These are phyloP conservation scores for Pogonus chalceus DNA, from an alignment of 1,140 invertebrate genomes.

Conservation along the genomic window DNA sequence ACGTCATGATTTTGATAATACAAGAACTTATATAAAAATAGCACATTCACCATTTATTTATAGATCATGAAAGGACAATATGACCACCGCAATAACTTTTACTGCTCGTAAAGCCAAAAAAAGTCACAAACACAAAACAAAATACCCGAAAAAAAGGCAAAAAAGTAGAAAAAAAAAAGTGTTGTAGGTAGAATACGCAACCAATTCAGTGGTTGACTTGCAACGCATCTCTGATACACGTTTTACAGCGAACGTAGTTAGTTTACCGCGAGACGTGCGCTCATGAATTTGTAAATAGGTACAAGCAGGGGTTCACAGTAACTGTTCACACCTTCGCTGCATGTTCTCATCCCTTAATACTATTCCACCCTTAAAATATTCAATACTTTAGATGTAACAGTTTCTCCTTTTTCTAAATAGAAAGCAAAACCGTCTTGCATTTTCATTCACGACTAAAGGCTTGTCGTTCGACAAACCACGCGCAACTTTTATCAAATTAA, in stretches of 20 bases:
- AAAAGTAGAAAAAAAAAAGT: background rate
- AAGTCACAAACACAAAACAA: background rate
- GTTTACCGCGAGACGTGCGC: background rate
- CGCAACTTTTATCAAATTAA: too few relatives aligned
- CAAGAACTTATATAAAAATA: too few relatives aligned
- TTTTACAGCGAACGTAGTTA: background rate
- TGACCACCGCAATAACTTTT: too few relatives aligned
- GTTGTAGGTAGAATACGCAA: background rate
- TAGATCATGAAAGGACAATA: too few relatives aligned
- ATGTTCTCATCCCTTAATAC: background rate
- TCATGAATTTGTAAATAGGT: conserved; percentile 4
- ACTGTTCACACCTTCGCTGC: background rate
- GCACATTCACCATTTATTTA: too few relatives aligned
- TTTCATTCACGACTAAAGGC: too few relatives aligned
- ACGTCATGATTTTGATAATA: too few relatives aligned
- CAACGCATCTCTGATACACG: background rate
- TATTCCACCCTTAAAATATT: background rate
- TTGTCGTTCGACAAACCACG: too few relatives aligned
- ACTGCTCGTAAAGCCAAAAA: background rate
- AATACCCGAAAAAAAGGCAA: too few relatives aligned
- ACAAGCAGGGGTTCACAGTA: background rate
- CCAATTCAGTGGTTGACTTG: background rate
- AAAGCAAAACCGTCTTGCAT: too few relatives aligned
- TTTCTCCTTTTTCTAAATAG: too few relatives aligned
- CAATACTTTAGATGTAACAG: background rate